phyloP scores from a whole-genome alignment of 2,888 invertebrate genomes.

The Mythimna pallens region DNA sequence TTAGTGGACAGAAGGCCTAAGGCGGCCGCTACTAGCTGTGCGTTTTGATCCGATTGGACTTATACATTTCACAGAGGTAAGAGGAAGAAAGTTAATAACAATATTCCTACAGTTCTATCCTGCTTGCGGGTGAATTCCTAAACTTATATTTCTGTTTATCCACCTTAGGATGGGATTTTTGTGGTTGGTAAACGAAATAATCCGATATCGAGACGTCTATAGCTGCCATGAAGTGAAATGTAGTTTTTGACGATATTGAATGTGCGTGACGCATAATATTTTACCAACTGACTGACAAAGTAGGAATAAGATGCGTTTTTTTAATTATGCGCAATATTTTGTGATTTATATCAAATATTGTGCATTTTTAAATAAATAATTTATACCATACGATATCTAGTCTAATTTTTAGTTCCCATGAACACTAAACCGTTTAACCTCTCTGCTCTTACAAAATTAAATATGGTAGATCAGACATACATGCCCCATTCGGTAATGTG shows the following conservation, averaged over 20 bases:
- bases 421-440: constrained; percentile 17
- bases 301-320: constrained; percentile 22
- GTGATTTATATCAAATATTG: not conserved
- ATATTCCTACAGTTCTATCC: not conserved
- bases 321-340: constrained; percentile 13
- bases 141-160: not conserved
- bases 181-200: not conserved
- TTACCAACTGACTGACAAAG: constrained; percentile 32
- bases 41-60: no score
- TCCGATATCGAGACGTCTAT: not conserved
- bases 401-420: constrained; percentile 23
- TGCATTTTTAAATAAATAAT: constrained; percentile 21
- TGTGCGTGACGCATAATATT: constrained; percentile 9
- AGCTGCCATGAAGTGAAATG: not conserved
- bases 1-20: no score
- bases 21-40: no score
- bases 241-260: constrained; percentile 3
- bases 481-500: no score
- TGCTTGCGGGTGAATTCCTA: not conserved
- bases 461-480: no score
- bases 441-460: not conserved
- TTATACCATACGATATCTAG: constrained; percentile 26
- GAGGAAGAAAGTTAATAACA: not conserved
- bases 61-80: no score
- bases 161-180: not conserved